Conservation (phyloP, 1,140 invertebrate genomes). For the Liolophura sinensis region DNA sequence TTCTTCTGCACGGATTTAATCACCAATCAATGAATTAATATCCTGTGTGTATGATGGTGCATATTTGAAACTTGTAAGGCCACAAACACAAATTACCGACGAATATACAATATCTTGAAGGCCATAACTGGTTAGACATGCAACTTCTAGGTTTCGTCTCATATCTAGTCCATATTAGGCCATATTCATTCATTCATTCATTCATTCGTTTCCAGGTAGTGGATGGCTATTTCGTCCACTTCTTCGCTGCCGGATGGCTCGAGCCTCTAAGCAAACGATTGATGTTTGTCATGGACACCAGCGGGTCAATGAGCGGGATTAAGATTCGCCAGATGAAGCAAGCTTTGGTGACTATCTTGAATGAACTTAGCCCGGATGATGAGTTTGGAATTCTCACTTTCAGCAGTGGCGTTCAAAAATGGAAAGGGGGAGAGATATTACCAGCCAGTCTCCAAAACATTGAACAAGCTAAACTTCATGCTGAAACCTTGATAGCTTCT, state of each 20-base stretch:
- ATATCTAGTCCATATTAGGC: too few species aligned
- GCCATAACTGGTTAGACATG: too few species aligned
- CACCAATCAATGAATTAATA: too few species aligned
- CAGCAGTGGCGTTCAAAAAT: constrained; percentile 49
- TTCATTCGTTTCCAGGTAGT: constrained; percentile 65
- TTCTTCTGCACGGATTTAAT: too few species aligned
- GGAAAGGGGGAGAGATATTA: constrained; percentile 21
- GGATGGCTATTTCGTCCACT: constrained; percentile 79
- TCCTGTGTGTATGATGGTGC: too few species aligned
- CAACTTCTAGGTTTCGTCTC: too few species aligned
- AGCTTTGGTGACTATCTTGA: constrained; percentile 71
- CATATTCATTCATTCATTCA: too few species aligned
- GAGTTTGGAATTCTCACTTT: constrained; percentile 69
- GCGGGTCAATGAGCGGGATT: constrained; percentile 71
- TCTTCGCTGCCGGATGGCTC: constrained; percentile 69
- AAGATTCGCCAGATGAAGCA: constrained; percentile 65
- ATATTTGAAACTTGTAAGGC: too few species aligned
- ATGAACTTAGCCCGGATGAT: constrained; percentile 66
- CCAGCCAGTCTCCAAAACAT: constrained; percentile 18
- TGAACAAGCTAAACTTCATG: constrained; percentile 21
- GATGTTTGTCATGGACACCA: constrained; percentile 73
- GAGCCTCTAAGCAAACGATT: constrained; percentile 68
- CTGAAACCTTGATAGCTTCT: constrained; percentile 16
- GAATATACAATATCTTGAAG: too few species aligned
- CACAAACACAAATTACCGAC: too few species aligned